Percentiles rank a stretch among this genome's conserved stretches.
These are phyloP conservation scores for Tetrao urogallus DNA, from an alignment of 2,113 vertebrate genomes.

Conservation along the genomic window DNA sequence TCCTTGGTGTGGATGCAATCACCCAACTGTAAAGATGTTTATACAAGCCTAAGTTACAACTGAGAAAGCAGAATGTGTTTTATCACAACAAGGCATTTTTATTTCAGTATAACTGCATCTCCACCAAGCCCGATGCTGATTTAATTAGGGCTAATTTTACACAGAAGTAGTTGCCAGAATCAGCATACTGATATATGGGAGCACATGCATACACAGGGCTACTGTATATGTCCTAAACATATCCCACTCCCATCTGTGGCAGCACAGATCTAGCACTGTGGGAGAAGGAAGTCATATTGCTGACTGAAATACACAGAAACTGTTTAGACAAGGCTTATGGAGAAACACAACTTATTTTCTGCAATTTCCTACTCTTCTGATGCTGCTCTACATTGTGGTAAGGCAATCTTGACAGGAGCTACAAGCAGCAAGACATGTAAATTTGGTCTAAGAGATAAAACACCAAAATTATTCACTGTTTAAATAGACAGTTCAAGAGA, in stretches of 20 bases:
- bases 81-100: not conserved
- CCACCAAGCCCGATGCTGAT: not conserved
- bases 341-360: not conserved
- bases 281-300: accelerated
- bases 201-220: not conserved
- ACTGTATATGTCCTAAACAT: not conserved
- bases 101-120: not conserved
- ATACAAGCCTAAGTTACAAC: not conserved
- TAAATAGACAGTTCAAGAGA: not conserved
- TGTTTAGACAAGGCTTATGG: not conserved
- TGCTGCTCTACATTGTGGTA: not conserved
- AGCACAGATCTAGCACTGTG: not conserved
- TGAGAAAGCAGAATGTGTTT: not conserved
- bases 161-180: not conserved
- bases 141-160: conserved; percentile 4
- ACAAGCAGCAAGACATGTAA: not conserved
- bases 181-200: not conserved
- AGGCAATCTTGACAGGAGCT: not conserved
- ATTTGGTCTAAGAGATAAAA: not conserved
- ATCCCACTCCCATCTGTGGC: not conserved
- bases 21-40: not conserved
- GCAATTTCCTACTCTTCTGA: not conserved
- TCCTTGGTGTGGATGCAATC: not conserved
- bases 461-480: not conserved
- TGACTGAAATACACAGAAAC: not conserved